Evolutionary conservation across 2,113 vertebrate genomes (phyloP).

Genomic region (Ammodytes marinus): DNA sequence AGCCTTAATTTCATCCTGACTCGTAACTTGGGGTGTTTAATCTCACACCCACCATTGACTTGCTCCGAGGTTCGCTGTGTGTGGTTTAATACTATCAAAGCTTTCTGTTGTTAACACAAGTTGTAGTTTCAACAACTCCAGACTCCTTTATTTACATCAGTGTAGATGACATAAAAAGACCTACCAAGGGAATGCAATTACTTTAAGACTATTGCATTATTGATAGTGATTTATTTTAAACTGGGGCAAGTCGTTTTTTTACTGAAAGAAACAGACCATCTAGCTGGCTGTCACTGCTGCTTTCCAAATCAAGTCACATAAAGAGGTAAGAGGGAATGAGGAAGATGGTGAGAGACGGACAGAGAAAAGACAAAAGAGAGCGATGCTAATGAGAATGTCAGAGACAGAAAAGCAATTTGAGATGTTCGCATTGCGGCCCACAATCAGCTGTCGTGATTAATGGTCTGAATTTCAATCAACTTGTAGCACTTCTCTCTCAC

Average conservation of each 20-base stretch:
- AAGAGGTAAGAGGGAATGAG: background rate
- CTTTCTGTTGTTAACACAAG: conserved; percentile 21
- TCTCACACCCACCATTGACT: conserved; percentile 4
- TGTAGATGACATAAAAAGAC: conserved; percentile 10
- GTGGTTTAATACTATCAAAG: conserved; percentile 11
- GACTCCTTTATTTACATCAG: background rate
- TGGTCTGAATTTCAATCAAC: conserved; percentile 46
- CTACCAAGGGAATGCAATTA: conserved; percentile 1
- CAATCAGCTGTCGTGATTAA: conserved; percentile 67
- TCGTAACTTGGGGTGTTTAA: conserved; percentile 19
- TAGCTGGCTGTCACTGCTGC: background rate
- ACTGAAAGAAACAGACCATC: conserved; percentile 19
- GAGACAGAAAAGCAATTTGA: conserved; percentile 57
- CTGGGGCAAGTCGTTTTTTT: background rate
- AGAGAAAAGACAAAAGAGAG: conserved; percentile 8
- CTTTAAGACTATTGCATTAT: conserved; percentile 16
- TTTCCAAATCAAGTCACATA: conserved; percentile 41
- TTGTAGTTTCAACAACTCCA: background rate
- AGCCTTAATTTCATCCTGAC: background rate
- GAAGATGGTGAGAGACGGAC: conserved; percentile 5
- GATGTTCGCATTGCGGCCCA: conserved; percentile 24
- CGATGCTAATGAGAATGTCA: conserved; percentile 63
- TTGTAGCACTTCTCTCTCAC: conserved; percentile 18
- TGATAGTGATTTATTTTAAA: conserved; percentile 47
- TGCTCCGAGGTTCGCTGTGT: background rate